These are phyloP conservation scores for Kryptopterus vitreolus DNA, from an alignment of 2,797 vertebrate species.

Conservation along the genomic window DNA sequence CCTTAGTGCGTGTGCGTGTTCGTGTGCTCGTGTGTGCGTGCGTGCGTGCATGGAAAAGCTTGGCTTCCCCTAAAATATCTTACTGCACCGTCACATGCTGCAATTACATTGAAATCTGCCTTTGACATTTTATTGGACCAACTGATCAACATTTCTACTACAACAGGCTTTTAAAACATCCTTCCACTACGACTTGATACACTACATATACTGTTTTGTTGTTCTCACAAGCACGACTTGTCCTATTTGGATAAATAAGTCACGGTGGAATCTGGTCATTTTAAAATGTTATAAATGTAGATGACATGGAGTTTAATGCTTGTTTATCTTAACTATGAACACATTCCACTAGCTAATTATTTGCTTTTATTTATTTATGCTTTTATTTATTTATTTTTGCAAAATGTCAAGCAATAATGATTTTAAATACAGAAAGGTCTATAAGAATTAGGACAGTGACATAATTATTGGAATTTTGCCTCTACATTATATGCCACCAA, in stretches of 20 bases:
- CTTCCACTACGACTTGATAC: neutral
- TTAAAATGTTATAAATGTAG: neutral
- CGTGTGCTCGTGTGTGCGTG: neutral
- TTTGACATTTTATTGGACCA: neutral
- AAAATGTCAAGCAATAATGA: neutral
- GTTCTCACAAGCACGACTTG: neutral
- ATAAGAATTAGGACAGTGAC: too few relatives aligned
- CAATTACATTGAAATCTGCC: neutral
- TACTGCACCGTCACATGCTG: neutral
- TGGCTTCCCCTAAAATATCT: neutral
- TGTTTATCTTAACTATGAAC: neutral
- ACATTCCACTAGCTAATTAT: neutral
- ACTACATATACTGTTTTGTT: neutral
- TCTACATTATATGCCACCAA: too few relatives aligned
- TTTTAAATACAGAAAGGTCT: neutral
- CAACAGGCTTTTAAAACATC: constrained; percentile 11
- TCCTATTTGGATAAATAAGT: neutral
- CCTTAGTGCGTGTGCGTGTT: constrained; percentile 70
- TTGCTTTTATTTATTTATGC: neutral
- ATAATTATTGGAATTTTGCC: too few relatives aligned
- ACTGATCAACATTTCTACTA: neutral
- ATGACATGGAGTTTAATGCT: neutral
- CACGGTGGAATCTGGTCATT: neutral
- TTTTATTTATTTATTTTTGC: neutral
- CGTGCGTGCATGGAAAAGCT: neutral